These are phyloP conservation scores for Oncorhynchus nerka DNA, from an alignment of 2,113 vertebrate species.

Conservation along the genomic window DNA sequence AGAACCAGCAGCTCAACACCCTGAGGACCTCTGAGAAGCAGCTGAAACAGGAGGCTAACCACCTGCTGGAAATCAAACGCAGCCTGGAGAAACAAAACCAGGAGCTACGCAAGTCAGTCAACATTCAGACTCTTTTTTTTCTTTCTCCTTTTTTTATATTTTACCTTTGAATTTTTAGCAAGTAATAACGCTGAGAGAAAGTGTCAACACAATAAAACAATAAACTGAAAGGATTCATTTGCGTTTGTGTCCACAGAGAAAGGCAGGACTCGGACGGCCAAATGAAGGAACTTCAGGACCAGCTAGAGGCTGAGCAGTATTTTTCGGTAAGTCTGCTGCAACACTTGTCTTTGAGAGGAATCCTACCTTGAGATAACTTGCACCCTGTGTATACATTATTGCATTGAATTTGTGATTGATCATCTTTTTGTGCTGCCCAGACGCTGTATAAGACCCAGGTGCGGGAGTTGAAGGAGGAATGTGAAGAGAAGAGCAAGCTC, in stretches of 20 bases:
- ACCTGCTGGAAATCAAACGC: conserved; percentile 91
- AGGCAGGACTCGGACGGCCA: conserved; percentile 95
- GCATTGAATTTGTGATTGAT: background rate
- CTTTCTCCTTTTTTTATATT: too few relatives aligned
- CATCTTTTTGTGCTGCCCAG: conserved; percentile 62
- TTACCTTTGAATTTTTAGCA: background rate
- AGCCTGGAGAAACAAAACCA: conserved; percentile 95
- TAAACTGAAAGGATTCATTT: background rate
- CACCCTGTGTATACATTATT: background rate
- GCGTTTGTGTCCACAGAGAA: conserved; percentile 76
- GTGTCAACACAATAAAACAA: background rate
- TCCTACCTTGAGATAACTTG: background rate
- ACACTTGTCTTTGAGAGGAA: background rate
- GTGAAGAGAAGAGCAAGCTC: conserved; percentile 93
- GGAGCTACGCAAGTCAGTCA: conserved; percentile 89
- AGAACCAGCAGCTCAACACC: conserved; percentile 90
- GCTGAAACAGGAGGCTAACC: conserved; percentile 94
- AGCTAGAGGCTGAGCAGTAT: conserved; percentile 97
- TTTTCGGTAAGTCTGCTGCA: conserved; percentile 84
- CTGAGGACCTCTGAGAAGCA: conserved; percentile 94
- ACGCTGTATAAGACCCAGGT: conserved; percentile 98
- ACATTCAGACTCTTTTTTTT: background rate
- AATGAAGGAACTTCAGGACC: conserved; percentile 98
- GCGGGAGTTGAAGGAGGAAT: conserved; percentile 96
- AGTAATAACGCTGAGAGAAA: background rate